phyloP scores from a whole-genome alignment of 2,797 vertebrate genomes.

The Cirrhinus molitorella region DNA sequence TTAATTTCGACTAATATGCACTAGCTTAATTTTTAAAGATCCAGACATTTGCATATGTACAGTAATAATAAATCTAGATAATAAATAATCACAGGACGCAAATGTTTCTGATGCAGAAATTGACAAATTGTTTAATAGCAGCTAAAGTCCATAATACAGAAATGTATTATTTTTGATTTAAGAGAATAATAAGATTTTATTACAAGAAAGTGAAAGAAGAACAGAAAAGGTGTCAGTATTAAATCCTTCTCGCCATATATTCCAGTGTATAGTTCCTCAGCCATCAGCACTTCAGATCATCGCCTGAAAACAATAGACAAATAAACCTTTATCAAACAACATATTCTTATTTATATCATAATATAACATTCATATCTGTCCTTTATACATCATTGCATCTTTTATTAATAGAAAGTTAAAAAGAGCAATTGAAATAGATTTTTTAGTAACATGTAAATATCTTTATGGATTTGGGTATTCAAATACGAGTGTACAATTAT shows the following conservation, averaged over 20 bases:
- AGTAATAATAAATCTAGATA: neutral
- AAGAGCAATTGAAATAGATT: neutral
- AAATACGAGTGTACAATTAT: neutral
- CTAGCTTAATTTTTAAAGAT: neutral
- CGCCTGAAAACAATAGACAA: conserved; percentile 7
- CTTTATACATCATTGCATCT: neutral
- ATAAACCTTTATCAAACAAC: neutral
- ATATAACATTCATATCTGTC: neutral
- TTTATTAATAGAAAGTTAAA: too few species aligned
- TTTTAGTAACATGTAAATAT: conserved; percentile 1
- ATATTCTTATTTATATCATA: neutral
- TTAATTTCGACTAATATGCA: too few species aligned
- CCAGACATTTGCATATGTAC: neutral
- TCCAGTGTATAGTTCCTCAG: neutral
- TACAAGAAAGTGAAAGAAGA: neutral
- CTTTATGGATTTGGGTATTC: neutral
- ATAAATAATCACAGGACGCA: neutral
- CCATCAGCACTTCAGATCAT: neutral
- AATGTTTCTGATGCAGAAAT: neutral
- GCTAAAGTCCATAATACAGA: neutral
- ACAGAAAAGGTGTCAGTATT: neutral
- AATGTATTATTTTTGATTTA: neutral
- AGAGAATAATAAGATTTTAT: neutral
- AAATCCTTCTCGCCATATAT: neutral
- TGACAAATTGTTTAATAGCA: neutral